These are phyloP conservation scores for Eupeodes latifasciatus DNA, from an alignment of 2,888 invertebrate genomes.

Conservation along the genomic window DNA sequence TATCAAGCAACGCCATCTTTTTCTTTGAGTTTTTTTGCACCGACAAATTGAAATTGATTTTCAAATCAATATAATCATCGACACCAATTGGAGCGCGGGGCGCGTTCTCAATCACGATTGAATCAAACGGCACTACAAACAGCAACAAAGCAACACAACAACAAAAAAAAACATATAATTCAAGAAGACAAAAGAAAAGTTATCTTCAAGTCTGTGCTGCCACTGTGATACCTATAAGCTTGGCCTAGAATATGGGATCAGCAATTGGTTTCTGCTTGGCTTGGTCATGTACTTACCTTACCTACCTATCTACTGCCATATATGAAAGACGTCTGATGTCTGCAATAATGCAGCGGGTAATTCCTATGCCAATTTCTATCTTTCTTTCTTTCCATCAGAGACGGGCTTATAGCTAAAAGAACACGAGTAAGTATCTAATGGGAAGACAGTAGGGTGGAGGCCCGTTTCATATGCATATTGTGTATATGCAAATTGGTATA, in stretches of 20 bases:
- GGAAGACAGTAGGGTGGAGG: conserved; percentile 24
- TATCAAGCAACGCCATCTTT: conserved; percentile 6
- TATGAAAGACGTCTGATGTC: conserved; percentile 38
- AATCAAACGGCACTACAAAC: conserved; percentile 30
- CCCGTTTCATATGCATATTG: conserved; percentile 6
- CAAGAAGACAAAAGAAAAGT: conserved; percentile 43
- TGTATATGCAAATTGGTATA: conserved; percentile 52
- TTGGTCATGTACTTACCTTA: conserved; percentile 28
- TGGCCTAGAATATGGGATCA: conserved; percentile 44
- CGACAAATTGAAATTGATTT: conserved; percentile 64
- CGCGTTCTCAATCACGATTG: conserved; percentile 70
- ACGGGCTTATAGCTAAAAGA: not conserved
- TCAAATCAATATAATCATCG: conserved; percentile 62
- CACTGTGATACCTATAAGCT: conserved; percentile 21
- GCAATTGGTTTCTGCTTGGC: conserved; percentile 56
- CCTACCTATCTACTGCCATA: conserved; percentile 11
- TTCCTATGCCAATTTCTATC: conserved; percentile 53
- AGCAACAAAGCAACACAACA: too few relatives aligned
- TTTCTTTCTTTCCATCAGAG: not conserved
- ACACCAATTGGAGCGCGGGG: conserved; percentile 71
- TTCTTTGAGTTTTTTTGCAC: not conserved
- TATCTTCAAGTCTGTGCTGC: too few relatives aligned
- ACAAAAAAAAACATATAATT: not conserved
- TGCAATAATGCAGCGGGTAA: conserved; percentile 66
- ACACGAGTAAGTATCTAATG: not conserved